A percentile compares a stretch with the other conserved stretches of the same genome.
Evolutionary conservation across 1,140 invertebrate genomes (phyloP).

Genomic region (Drosophila azteca): DNA sequence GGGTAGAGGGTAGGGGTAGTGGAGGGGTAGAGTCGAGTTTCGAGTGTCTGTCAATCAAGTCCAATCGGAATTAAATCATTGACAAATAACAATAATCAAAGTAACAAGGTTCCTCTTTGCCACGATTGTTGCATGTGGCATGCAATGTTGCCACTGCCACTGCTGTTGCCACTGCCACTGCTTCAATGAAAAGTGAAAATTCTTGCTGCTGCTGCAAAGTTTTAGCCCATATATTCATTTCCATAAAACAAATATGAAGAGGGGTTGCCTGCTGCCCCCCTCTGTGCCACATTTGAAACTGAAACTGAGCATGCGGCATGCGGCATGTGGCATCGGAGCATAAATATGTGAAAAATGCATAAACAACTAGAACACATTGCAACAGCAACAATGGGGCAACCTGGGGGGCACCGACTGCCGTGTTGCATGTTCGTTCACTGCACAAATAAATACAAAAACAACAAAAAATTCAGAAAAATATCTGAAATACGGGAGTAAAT

Average conservation of each 20-base stretch:
- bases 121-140: slow-evolving; percentile 59
- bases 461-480: too few relatives aligned
- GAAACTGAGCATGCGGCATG: slow-evolving; percentile 56
- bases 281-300: slow-evolving; percentile 74
- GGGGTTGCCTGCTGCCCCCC: slow-evolving; percentile 13
- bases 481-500: slow-evolving; percentile 31
- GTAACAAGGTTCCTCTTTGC: slow-evolving; percentile 30
- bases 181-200: slow-evolving; percentile 73
- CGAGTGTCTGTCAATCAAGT: slow-evolving; percentile 77
- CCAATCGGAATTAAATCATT: slow-evolving; percentile 77
- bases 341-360: slow-evolving; percentile 67
- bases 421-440: slow-evolving; percentile 42
- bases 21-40: too few relatives aligned
- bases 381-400: slow-evolving; percentile 15
- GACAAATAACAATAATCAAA: slow-evolving; percentile 78
- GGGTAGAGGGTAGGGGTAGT: too few relatives aligned
- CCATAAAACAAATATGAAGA: slow-evolving; percentile 36
- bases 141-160: slow-evolving; percentile 46
- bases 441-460: slow-evolving; percentile 50
- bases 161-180: slow-evolving; percentile 25
- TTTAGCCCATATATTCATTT: slow-evolving; percentile 11
- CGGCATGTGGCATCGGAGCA: slow-evolving; percentile 48
- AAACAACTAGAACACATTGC: slow-evolving; percentile 66
- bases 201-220: slow-evolving; percentile 38
- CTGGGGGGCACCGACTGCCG: slow-evolving; percentile 20